Conservation (phyloP, 2,797 vertebrate species). For the Rallus crepitans region DNA sequence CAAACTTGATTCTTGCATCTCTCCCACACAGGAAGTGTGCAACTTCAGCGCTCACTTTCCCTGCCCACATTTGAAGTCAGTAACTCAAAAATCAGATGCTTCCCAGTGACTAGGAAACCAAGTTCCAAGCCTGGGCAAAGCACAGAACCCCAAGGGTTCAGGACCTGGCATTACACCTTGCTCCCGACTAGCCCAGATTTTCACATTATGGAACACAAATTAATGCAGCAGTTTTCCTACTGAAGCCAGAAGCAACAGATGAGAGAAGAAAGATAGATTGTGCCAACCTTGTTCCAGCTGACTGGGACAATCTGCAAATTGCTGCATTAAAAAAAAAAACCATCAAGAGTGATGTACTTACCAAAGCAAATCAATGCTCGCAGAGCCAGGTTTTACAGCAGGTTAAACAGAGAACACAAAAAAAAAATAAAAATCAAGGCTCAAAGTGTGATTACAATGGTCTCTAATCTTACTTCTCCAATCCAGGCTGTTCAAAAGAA, state of each 20-base stretch:
- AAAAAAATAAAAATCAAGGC: neutral
- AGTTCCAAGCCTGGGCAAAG: neutral
- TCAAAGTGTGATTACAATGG: slow-evolving; percentile 22
- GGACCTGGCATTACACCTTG: neutral
- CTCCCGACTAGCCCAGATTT: neutral
- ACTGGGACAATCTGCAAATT: neutral
- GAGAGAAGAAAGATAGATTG: neutral
- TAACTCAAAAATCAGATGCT: neutral
- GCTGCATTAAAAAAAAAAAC: neutral
- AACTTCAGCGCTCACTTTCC: neutral
- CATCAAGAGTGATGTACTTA: neutral
- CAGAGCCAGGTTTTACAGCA: slow-evolving; percentile 32
- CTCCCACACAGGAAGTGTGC: neutral
- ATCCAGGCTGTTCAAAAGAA: slow-evolving; percentile 2
- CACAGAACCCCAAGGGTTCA: neutral
- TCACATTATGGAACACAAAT: neutral
- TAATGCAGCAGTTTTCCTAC: neutral
- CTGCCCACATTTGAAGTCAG: neutral
- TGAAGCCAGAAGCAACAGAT: neutral
- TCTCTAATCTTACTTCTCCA: slow-evolving; percentile 30
- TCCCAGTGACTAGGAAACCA: too few relatives aligned
- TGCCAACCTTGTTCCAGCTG: neutral
- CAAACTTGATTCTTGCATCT: neutral
- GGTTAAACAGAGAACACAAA: neutral
- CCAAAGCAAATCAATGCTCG: neutral